Percentiles rank a stretch among this genome's conserved stretches.
Conservation (phyloP, 1,140 invertebrate species). For the Diplogasteroides magnus region DNA sequence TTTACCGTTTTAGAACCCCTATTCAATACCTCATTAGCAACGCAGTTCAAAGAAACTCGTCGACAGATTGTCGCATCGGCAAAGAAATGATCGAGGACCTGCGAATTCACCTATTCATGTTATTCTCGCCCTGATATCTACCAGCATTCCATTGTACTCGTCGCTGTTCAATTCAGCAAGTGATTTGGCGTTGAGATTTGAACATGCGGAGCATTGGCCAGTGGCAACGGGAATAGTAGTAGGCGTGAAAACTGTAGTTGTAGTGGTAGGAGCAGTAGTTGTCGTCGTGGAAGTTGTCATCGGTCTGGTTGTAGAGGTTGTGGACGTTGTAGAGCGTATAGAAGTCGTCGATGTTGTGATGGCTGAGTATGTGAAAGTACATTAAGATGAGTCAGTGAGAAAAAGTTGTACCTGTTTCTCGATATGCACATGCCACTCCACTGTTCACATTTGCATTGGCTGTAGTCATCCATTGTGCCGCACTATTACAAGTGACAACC, state of each 20-base stretch:
- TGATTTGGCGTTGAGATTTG: neutral
- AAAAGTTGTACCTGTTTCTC: no score
- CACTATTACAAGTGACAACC: no score
- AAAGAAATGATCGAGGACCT: neutral
- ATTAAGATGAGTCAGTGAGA: no score
- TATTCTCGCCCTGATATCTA: neutral
- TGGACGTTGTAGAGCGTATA: neutral
- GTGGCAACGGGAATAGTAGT: neutral
- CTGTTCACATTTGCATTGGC: no score
- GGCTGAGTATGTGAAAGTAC: neutral
- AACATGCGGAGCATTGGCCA: neutral
- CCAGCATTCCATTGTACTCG: neutral
- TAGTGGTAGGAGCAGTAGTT: neutral
- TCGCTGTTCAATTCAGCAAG: neutral
- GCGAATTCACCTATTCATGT: neutral
- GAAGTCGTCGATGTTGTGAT: neutral
- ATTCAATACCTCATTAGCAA: neutral
- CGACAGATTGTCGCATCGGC: neutral
- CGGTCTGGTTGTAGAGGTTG: neutral
- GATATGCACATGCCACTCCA: no score
- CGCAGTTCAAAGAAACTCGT: neutral
- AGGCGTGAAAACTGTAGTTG: neutral
- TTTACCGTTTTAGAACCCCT: no score
- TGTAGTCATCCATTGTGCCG: no score
- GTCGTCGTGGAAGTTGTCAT: neutral